Conservation (phyloP, 2,797 vertebrate species). For the Syngnathus rostellatus region DNA sequence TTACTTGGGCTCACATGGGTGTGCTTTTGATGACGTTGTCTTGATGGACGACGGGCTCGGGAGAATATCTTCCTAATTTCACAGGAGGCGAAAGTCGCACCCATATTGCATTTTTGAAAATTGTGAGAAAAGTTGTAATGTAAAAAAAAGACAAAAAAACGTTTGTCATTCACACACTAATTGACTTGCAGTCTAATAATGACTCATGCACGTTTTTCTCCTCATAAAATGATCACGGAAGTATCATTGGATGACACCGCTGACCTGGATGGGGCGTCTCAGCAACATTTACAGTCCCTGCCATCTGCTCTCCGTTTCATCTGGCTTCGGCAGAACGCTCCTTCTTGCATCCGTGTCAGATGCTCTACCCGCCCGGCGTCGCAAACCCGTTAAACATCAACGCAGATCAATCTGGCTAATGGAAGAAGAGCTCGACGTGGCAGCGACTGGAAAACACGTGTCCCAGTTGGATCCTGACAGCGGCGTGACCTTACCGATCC, state of each 20-base stretch:
- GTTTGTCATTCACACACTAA: too few species aligned
- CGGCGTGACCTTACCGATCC: background rate
- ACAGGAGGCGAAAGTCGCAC: background rate
- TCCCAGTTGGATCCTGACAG: constrained; percentile 10
- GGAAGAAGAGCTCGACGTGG: constrained; percentile 10
- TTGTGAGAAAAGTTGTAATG: too few species aligned
- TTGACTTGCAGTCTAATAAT: background rate
- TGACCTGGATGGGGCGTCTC: constrained; percentile 6
- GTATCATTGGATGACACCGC: background rate
- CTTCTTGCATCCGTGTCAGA: background rate
- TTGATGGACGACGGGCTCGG: background rate
- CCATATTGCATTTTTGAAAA: too few species aligned
- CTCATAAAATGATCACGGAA: constrained; percentile 2
- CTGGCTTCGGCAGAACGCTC: constrained; percentile 6
- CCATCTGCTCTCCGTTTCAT: constrained; percentile 24
- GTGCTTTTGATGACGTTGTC: background rate
- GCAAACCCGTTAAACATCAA: background rate
- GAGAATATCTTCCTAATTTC: background rate
- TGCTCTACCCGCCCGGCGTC: background rate
- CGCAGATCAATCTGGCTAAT: constrained; percentile 15
- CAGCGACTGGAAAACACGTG: constrained; percentile 11
- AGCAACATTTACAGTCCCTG: constrained; percentile 12
- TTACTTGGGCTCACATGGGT: background rate
- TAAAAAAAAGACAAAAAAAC: background rate
- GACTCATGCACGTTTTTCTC: background rate